Evolutionary conservation across 2,113 vertebrate genomes (phyloP).

Genomic region (Plotosus lineatus): DNA sequence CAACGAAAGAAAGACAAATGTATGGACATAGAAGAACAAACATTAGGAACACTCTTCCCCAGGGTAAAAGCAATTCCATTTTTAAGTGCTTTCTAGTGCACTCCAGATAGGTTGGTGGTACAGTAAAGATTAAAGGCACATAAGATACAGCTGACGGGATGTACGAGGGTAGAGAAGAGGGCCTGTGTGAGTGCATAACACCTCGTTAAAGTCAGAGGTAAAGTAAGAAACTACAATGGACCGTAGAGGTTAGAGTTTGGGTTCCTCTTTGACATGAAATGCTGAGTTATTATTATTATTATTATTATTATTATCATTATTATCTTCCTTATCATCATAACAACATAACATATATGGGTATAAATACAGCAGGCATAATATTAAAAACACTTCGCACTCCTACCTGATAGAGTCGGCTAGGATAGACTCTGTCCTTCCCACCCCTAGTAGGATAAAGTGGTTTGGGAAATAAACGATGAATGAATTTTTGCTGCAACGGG

Average conservation of each 20-base stretch:
- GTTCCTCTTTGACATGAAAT: not conserved
- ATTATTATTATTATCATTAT: not conserved
- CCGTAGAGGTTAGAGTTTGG: not conserved
- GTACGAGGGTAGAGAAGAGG: not conserved
- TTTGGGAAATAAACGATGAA: no score
- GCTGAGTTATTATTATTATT: not conserved
- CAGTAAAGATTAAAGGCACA: constrained; percentile 32
- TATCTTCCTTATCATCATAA: not conserved
- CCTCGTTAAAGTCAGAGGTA: not conserved
- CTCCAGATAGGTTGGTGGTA: not conserved
- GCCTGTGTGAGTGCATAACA: not conserved
- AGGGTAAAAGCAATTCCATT: constrained; percentile 19
- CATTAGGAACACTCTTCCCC: not conserved
- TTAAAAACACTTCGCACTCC: no score
- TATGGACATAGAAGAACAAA: no score
- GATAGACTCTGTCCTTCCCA: no score
- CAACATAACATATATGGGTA: not conserved
- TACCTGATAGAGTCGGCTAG: no score
- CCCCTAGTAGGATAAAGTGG: no score
- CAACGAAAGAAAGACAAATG: no score
- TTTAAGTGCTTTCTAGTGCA: not conserved
- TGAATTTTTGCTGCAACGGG: not conserved
- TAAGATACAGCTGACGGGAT: not conserved
- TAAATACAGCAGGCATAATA: no score
- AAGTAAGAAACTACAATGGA: not conserved